Evolutionary conservation across 2,113 vertebrate species (phyloP).

Genomic region (Dendropsophus ebraccatus): DNA sequence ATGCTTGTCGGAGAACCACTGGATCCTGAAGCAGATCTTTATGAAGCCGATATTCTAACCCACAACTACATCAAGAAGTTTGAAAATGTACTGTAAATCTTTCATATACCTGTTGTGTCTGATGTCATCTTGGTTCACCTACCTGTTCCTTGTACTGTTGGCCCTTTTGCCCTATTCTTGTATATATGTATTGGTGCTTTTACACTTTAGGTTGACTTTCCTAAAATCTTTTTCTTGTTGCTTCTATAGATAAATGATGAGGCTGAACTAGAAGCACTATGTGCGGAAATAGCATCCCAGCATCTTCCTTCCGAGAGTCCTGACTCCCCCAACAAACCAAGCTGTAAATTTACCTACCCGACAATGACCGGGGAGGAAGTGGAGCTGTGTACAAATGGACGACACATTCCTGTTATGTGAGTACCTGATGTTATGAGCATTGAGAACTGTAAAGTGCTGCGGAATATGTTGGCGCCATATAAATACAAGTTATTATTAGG

Average conservation of each 20-base stretch:
- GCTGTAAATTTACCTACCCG: slow-evolving; percentile 92
- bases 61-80: slow-evolving; percentile 95
- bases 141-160: background rate
- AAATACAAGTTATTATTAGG: too few relatives aligned
- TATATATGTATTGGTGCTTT: background rate
- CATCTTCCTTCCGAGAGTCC: slow-evolving; percentile 90
- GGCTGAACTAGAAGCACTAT: slow-evolving; percentile 88
- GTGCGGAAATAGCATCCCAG: slow-evolving; percentile 92
- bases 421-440: slow-evolving; percentile 53
- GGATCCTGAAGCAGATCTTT: slow-evolving; percentile 87
- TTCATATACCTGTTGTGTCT: background rate
- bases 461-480: too few relatives aligned
- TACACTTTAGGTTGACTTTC: background rate
- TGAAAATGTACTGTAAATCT: slow-evolving; percentile 85
- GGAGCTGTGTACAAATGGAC: slow-evolving; percentile 89
- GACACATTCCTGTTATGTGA: slow-evolving; percentile 86
- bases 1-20: slow-evolving; percentile 87
- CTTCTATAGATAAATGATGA: slow-evolving; percentile 84
- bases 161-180: background rate
- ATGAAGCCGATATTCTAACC: slow-evolving; percentile 93
- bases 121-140: background rate
- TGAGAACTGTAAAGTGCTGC: too few relatives aligned
- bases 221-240: background rate
- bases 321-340: slow-evolving; percentile 88
- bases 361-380: slow-evolving; percentile 93